Evolutionary conservation across 2,888 invertebrate genomes (phyloP).

Genomic region (Caenorhabditis plicata): DNA sequence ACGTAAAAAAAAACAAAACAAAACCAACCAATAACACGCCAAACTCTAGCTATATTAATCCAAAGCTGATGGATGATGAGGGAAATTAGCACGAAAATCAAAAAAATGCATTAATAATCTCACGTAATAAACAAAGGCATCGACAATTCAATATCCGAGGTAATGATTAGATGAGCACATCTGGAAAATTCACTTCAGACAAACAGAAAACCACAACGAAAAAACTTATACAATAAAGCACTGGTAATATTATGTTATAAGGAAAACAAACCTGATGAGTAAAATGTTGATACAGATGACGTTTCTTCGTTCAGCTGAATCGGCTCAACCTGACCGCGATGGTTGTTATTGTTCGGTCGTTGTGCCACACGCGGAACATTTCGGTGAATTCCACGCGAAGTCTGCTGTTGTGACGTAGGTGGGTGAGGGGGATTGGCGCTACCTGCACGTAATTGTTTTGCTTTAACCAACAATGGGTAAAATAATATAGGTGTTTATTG

Average conservation of each 20-base stretch:
- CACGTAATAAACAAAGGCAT: too few relatives aligned
- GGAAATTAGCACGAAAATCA: too few relatives aligned
- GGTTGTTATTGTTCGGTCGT: slow-evolving; percentile 10
- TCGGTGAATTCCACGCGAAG: slow-evolving; percentile 31
- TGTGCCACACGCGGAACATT: slow-evolving; percentile 36
- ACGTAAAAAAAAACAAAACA: too few relatives aligned
- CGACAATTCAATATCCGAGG: too few relatives aligned
- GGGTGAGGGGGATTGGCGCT: too few relatives aligned
- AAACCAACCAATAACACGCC: too few relatives aligned
- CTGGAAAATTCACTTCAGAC: slow-evolving; percentile 16
- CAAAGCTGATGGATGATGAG: too few relatives aligned
- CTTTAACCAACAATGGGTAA: too few relatives aligned
- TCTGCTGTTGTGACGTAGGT: too few relatives aligned
- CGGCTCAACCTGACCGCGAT: slow-evolving; percentile 21
- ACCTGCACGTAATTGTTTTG: slow-evolving; percentile 17
- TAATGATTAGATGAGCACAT: slow-evolving; percentile 29
- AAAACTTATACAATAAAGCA: background rate
- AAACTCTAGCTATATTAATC: too few relatives aligned
- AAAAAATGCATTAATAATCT: too few relatives aligned
- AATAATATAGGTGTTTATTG: too few relatives aligned
- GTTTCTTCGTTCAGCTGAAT: slow-evolving; percentile 44
- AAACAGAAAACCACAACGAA: slow-evolving; percentile 4
- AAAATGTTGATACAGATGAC: slow-evolving; percentile 42
- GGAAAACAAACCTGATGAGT: slow-evolving; percentile 33
- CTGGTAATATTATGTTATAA: background rate